These are phyloP conservation scores for Drosophila biarmipes DNA, from an alignment of 1,140 invertebrate species.

Conservation along the genomic window DNA sequence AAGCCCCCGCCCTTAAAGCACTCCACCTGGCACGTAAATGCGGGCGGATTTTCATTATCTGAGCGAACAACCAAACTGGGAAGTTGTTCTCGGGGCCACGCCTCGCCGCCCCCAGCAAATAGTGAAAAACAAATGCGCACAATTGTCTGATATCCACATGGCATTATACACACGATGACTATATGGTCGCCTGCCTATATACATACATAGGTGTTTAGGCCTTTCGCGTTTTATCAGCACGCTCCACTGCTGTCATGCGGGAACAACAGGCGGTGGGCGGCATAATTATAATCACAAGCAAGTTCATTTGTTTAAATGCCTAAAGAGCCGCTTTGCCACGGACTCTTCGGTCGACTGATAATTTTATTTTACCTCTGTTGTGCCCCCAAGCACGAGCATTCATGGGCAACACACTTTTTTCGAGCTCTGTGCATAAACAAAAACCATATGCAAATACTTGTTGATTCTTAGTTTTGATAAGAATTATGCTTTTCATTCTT, in stretches of 20 bases:
- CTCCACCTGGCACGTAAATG: constrained; percentile 6
- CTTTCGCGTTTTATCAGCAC: constrained; percentile 57
- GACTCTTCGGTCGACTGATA: constrained; percentile 19
- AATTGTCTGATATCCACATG: constrained; percentile 8
- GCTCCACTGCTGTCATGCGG: constrained; percentile 17
- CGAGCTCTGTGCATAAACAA: constrained; percentile 20
- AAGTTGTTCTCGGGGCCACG: constrained; percentile 9
- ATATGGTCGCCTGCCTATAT: constrained; percentile 14
- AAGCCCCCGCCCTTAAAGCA: background rate
- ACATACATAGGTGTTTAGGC: constrained; percentile 8
- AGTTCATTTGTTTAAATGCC: constrained; percentile 53
- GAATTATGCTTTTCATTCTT: constrained; percentile 12
- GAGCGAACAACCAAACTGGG: constrained; percentile 8
- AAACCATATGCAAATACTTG: constrained; percentile 18
- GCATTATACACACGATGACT: constrained; percentile 8
- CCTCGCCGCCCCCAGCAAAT: constrained; percentile 28
- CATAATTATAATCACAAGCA: constrained; percentile 51
- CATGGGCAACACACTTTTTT: constrained; percentile 33
- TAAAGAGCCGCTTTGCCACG: constrained; percentile 42
- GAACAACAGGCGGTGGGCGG: constrained; percentile 1
- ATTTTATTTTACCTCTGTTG: constrained; percentile 11
- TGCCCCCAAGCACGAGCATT: constrained; percentile 9
- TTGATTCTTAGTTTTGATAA: constrained; percentile 44
- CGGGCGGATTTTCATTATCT: constrained; percentile 32
- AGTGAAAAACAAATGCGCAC: constrained; percentile 44